Conservation (phyloP, 2,113 vertebrate genomes). For the Chauna torquata region DNA sequence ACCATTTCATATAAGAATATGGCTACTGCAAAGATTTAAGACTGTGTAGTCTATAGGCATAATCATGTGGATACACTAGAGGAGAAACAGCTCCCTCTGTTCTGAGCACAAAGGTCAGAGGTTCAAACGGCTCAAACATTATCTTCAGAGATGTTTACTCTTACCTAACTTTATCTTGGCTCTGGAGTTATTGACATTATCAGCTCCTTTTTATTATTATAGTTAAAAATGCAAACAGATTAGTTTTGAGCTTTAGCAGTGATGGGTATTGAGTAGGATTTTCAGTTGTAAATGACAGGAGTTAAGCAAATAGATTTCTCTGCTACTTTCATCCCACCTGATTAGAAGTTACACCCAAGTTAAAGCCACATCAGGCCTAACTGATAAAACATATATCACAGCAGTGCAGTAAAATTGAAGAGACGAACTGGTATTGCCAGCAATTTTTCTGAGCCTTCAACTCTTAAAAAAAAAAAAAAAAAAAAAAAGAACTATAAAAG, state of each 20-base stretch:
- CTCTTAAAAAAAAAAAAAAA: neutral
- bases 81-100: neutral
- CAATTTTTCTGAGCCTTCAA: neutral
- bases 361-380: neutral
- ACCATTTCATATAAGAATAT: neutral
- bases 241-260: neutral
- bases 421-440: neutral
- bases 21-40: neutral
- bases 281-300: neutral
- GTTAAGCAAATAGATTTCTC: neutral
- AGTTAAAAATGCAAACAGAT: neutral
- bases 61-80: neutral
- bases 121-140: neutral
- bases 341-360: neutral
- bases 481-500: neutral
- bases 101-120: neutral
- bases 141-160: neutral
- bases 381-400: neutral
- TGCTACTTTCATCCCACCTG: neutral
- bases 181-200: neutral
- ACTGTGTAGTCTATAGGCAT: neutral
- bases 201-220: neutral
- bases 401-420: neutral
- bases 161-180: neutral
- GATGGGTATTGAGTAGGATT: neutral